phyloP scores from a whole-genome alignment of 2,888 invertebrate genomes.

The Oligia strigilis region DNA sequence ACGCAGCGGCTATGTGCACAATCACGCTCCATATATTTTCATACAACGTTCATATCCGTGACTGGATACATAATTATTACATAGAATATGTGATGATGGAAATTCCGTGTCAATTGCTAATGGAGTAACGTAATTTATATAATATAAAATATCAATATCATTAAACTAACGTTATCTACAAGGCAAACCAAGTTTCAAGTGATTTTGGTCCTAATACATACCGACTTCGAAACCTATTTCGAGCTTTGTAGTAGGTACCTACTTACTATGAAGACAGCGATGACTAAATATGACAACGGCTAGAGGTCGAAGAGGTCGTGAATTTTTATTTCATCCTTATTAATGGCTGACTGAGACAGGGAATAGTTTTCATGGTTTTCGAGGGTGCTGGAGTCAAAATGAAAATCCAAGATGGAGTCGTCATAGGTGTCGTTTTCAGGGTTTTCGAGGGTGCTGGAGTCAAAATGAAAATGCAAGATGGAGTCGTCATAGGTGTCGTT shows the following conservation, averaged over 20 bases:
- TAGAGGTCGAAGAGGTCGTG: background rate
- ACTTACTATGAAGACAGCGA: background rate
- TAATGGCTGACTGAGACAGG: too few relatives aligned
- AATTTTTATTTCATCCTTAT: background rate
- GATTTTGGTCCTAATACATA: background rate
- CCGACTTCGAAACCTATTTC: background rate
- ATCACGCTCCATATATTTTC: slow-evolving; percentile 32
- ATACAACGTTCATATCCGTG: slow-evolving; percentile 20
- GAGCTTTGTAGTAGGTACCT: background rate
- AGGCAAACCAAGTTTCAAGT: slow-evolving; percentile 7
- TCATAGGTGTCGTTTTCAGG: too few relatives aligned
- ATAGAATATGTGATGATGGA: slow-evolving; percentile 63
- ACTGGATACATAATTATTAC: slow-evolving; percentile 15
- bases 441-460: too few relatives aligned
- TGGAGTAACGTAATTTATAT: slow-evolving; percentile 52
- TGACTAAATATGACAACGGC: too few relatives aligned
- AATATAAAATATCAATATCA: slow-evolving; percentile 1
- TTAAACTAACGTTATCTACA: background rate
- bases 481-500: too few relatives aligned
- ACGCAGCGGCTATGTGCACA: background rate
- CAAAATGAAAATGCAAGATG: too few relatives aligned
- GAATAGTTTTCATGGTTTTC: too few relatives aligned
- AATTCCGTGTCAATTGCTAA: slow-evolving; percentile 71
- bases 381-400: too few relatives aligned
- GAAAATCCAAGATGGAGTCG: too few relatives aligned